A percentile compares a stretch with the other conserved stretches of the same genome.
Conservation (phyloP, 2,888 invertebrate genomes). For the Onchidella celtica region DNA sequence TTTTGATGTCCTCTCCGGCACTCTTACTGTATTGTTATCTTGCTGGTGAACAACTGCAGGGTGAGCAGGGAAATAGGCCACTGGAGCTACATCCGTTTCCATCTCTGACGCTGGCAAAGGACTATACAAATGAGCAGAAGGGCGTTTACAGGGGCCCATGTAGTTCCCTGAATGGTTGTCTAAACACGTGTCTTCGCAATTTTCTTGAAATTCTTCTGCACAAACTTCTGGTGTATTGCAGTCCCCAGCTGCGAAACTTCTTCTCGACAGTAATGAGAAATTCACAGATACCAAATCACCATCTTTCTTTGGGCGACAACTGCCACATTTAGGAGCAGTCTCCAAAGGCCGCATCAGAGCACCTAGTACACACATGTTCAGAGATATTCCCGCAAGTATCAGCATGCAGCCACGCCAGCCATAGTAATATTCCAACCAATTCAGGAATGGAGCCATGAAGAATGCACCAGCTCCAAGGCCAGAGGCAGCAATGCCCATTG, state of each 20-base stretch:
- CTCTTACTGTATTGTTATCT: not conserved
- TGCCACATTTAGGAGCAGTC: not conserved
- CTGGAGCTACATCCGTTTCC: not conserved
- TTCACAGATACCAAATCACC: not conserved
- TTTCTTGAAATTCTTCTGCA: not conserved
- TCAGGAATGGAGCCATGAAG: slow-evolving; percentile 28
- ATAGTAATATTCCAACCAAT: slow-evolving; percentile 30
- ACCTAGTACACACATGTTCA: slow-evolving; percentile 34
- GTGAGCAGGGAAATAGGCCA: slow-evolving; percentile 1
- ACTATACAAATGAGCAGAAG: not conserved
- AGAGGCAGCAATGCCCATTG: slow-evolving; percentile 27
- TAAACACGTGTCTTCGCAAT: not conserved
- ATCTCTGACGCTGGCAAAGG: not conserved
- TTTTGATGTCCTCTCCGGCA: not conserved
- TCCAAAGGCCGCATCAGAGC: slow-evolving; percentile 24
- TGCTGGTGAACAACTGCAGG: not conserved
- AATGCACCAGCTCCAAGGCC: slow-evolving; percentile 31
- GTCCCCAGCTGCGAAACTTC: not conserved
- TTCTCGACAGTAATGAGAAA: not conserved
- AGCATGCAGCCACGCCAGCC: slow-evolving; percentile 38
- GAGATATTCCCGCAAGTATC: slow-evolving; percentile 15
- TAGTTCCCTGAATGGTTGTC: not conserved
- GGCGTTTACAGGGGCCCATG: not conserved
- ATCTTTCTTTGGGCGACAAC: not conserved
- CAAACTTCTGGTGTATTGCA: not conserved